Percentiles rank a stretch among this genome's conserved stretches.
These are phyloP conservation scores for Parambassis ranga DNA, from an alignment of 2,797 vertebrate species.

Conservation along the genomic window DNA sequence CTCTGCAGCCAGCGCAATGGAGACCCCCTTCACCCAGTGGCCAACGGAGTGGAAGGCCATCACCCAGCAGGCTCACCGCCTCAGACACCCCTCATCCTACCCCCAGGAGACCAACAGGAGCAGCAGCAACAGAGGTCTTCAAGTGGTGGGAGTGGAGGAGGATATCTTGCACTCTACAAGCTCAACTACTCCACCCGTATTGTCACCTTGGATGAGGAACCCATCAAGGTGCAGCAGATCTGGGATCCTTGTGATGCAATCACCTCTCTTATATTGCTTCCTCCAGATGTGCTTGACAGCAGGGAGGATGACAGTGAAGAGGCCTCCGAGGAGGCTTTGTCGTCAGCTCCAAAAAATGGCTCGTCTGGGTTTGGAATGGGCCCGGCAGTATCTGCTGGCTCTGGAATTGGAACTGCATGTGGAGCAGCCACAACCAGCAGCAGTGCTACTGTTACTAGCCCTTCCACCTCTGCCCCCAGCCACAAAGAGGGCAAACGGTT, in stretches of 20 bases:
- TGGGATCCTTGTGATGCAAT: constrained; percentile 94
- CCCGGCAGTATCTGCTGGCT: constrained; percentile 33
- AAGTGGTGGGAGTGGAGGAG: constrained; percentile 86
- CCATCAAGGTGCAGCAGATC: constrained; percentile 96
- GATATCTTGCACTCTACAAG: constrained; percentile 96
- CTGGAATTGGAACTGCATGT: constrained; percentile 59
- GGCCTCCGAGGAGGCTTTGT: constrained; percentile 85
- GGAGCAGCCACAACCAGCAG: constrained; percentile 54
- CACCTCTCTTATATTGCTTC: constrained; percentile 95
- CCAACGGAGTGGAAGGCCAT: constrained; percentile 84
- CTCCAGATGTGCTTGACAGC: constrained; percentile 94
- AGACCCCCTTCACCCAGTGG: constrained; percentile 77
- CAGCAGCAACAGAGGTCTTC: constrained; percentile 71
- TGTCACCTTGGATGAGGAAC: constrained; percentile 96
- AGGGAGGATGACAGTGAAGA: constrained; percentile 97
- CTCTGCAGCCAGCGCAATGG: constrained; percentile 92
- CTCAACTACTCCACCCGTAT: constrained; percentile 97
- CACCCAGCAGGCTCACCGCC: constrained; percentile 82
- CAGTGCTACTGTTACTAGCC: constrained; percentile 11
- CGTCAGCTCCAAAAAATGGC: constrained; percentile 82
- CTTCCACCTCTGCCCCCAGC: constrained; percentile 29
- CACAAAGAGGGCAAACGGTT: constrained; percentile 84
- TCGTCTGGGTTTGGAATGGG: constrained; percentile 41
- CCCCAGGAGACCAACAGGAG: constrained; percentile 72
- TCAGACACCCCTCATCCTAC: constrained; percentile 85